Evolutionary conservation across 2,888 invertebrate genomes (phyloP).

Genomic region (Philaethria dido): DNA sequence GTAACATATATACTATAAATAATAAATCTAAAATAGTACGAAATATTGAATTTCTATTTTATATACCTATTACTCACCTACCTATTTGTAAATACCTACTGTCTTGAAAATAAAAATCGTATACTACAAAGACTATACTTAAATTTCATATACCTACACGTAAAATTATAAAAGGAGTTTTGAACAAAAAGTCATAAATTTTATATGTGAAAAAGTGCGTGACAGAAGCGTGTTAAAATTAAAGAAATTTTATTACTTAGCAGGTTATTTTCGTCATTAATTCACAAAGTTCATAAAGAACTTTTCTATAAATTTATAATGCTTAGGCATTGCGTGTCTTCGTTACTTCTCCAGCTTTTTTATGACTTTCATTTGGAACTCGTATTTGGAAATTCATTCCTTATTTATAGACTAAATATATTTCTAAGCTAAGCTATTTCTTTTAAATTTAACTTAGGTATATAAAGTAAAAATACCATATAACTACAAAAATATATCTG

Average conservation of each 20-base stretch:
- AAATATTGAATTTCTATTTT: background rate
- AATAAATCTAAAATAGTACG: background rate
- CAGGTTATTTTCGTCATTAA: constrained; percentile 70
- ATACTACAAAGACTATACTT: no score
- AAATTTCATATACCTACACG: no score
- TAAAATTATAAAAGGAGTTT: no score
- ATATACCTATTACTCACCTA: no score
- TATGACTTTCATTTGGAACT: constrained; percentile 27
- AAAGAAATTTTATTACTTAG: constrained; percentile 67
- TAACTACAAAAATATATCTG: no score
- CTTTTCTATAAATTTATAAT: constrained; percentile 68
- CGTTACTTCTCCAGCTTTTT: constrained; percentile 36
- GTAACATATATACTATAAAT: no score
- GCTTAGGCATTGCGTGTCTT: constrained; percentile 63
- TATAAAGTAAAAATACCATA: background rate
- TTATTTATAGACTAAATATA: background rate
- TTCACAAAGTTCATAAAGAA: constrained; percentile 72
- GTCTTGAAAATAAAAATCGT: no score
- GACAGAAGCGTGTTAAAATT: constrained; percentile 68
- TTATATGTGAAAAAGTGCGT: constrained; percentile 55
- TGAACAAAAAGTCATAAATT: background rate
- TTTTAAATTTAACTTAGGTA: background rate
- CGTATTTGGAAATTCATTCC: constrained; percentile 17
- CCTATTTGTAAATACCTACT: no score
- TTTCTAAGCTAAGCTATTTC: background rate